Percentiles rank a stretch among this genome's conserved stretches.
Conservation (phyloP, 30 jellyfish, hydroid and myxozoan species). For the Aurelia sp. region DNA sequence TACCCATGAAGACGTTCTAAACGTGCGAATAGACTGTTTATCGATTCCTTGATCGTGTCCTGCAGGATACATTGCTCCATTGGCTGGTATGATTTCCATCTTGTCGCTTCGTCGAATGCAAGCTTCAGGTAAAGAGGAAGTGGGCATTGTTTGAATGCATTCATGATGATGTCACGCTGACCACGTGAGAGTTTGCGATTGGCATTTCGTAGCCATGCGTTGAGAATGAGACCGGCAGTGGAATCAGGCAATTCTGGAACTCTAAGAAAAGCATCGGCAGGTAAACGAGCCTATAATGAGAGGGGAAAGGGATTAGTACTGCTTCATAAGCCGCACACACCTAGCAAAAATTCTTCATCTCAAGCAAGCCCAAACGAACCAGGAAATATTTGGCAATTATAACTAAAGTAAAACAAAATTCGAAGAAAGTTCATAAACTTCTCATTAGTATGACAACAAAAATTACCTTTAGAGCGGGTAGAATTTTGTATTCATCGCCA, state of each 20-base stretch:
- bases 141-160: constrained; percentile 65
- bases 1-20: constrained; percentile 84
- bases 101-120: constrained; percentile 74
- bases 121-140: constrained; percentile 82
- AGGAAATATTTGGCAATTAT: too few species aligned
- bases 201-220: constrained; percentile 77
- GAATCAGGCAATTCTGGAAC: constrained; percentile 73
- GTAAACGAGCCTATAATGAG: constrained; percentile 36
- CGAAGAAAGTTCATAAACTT: too few species aligned
- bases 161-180: constrained; percentile 61
- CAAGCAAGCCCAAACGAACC: too few species aligned
- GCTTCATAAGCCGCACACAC: too few species aligned
- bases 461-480: constrained; percentile 69
- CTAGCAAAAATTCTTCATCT: too few species aligned
- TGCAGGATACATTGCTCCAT: constrained; percentile 48
- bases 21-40: constrained; percentile 61
- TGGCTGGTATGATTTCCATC: constrained; percentile 81
- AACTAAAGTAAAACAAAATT: too few species aligned
- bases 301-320: not conserved
- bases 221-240: constrained; percentile 67
- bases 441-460: too few species aligned
- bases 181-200: constrained; percentile 29
- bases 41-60: constrained; percentile 56
- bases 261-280: constrained; percentile 43
- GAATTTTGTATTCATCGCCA: constrained; percentile 56